Evolutionary conservation across 2,113 vertebrate species (phyloP).

Genomic region (Lepus europaeus): DNA sequence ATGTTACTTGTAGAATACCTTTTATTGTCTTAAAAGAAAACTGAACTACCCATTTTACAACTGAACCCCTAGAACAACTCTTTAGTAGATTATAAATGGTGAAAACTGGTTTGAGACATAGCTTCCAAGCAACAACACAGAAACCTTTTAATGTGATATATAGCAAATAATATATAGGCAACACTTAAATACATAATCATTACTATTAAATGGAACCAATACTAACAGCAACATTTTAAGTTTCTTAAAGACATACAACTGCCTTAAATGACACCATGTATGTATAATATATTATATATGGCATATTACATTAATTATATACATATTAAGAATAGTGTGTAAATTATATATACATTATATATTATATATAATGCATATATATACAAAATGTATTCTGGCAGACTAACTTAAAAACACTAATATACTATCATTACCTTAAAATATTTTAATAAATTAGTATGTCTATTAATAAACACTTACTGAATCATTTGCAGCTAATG

Average conservation of each 20-base stretch:
- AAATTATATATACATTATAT: no score
- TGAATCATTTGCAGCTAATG: constrained; percentile 92
- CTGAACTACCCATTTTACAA: constrained; percentile 20
- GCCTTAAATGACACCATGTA: neutral
- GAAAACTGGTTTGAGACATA: neutral
- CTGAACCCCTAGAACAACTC: neutral
- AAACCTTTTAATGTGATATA: neutral
- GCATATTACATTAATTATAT: no score
- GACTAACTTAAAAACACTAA: constrained; percentile 59
- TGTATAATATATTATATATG: no score
- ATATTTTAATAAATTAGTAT: constrained; percentile 37
- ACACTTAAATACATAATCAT: neutral
- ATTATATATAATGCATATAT: no score
- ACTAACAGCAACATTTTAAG: neutral
- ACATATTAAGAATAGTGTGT: no score
- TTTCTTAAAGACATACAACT: constrained; percentile 43
- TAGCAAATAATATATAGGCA: neutral
- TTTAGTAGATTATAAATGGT: neutral
- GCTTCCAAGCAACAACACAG: neutral
- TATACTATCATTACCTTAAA: constrained; percentile 17
- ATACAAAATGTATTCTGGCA: neutral
- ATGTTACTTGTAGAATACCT: constrained; percentile 3
- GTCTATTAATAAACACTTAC: constrained; percentile 88
- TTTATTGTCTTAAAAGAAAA: neutral
- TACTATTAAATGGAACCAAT: neutral